Evolutionary conservation across 2,113 vertebrate genomes (phyloP).

Genomic region (Periophthalmus modestus): DNA sequence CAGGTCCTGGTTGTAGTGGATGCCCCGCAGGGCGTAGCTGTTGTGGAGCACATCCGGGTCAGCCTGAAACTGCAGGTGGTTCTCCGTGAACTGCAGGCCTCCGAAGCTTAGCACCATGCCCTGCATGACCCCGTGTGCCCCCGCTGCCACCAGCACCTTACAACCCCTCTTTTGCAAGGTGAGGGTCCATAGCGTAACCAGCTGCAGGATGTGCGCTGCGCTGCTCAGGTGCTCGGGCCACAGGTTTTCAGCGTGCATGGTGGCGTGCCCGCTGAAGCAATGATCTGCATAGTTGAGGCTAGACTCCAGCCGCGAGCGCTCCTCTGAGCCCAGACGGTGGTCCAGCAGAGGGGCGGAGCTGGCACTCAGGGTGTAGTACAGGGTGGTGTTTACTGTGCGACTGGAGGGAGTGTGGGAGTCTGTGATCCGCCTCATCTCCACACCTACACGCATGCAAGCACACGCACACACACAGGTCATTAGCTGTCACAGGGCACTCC

Average conservation of each 20-base stretch:
- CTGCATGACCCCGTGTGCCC: conserved; percentile 92
- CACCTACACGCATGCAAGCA: conserved; percentile 79
- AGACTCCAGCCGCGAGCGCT: conserved; percentile 84
- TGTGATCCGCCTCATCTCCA: conserved; percentile 94
- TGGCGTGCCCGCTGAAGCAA: conserved; percentile 96
- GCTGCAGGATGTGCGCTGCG: conserved; percentile 86
- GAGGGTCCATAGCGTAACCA: conserved; percentile 90
- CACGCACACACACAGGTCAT: background rate
- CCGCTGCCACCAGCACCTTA: conserved; percentile 86
- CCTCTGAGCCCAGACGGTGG: conserved; percentile 71
- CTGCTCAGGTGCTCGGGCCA: conserved; percentile 85
- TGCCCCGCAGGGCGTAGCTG: conserved; percentile 91
- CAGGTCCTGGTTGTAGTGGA: conserved; percentile 92
- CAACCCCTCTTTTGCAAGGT: conserved; percentile 94
- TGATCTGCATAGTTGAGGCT: conserved; percentile 94
- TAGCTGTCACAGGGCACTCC: background rate
- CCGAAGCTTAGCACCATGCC: conserved; percentile 96
- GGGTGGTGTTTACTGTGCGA: conserved; percentile 90
- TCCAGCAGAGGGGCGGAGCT: conserved; percentile 85
- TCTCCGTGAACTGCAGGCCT: conserved; percentile 96
- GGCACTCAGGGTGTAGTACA: conserved; percentile 91
- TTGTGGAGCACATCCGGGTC: conserved; percentile 95
- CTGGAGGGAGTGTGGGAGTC: conserved; percentile 90
- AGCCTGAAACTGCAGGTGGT: conserved; percentile 97
- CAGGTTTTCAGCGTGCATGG: conserved; percentile 95